Percentiles rank a stretch among this genome's conserved stretches.
phyloP scores from a whole-genome alignment of 2,113 vertebrate genomes.

The Rhadina sibilatrix region DNA sequence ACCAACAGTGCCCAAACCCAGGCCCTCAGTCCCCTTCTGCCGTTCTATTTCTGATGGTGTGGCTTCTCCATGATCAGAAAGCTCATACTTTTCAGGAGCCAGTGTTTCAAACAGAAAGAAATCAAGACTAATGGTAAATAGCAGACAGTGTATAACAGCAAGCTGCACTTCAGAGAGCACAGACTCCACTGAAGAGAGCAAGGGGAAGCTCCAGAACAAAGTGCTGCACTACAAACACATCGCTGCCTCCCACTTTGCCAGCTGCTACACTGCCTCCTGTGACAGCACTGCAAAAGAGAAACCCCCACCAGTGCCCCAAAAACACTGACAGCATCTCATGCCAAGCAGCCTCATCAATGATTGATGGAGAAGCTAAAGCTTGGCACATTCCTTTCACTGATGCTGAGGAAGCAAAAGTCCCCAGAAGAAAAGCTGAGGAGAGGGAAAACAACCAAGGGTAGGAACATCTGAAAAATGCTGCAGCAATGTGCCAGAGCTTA shows the following conservation, averaged over 20 bases:
- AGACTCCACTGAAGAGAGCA: neutral
- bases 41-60: neutral
- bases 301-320: neutral
- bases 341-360: neutral
- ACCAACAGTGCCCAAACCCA: neutral
- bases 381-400: neutral
- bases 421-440: constrained; percentile 34
- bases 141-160: neutral
- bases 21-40: neutral
- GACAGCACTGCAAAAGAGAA: neutral
- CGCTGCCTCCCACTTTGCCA: neutral
- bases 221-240: neutral
- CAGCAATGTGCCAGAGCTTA: constrained; percentile 9
- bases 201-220: neutral
- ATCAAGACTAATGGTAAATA: neutral
- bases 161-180: neutral
- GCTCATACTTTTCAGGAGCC: fast-evolving
- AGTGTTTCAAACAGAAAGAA: neutral
- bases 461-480: constrained; percentile 29
- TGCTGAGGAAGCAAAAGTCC: constrained; percentile 27
- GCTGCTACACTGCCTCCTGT: neutral
- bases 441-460: constrained; percentile 39
- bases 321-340: neutral
- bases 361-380: neutral
- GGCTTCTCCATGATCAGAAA: neutral